A percentile compares a stretch with the other conserved stretches of the same genome.
Evolutionary conservation across 2,888 invertebrate species (phyloP).

Genomic region (Ophion slaviceki): DNA sequence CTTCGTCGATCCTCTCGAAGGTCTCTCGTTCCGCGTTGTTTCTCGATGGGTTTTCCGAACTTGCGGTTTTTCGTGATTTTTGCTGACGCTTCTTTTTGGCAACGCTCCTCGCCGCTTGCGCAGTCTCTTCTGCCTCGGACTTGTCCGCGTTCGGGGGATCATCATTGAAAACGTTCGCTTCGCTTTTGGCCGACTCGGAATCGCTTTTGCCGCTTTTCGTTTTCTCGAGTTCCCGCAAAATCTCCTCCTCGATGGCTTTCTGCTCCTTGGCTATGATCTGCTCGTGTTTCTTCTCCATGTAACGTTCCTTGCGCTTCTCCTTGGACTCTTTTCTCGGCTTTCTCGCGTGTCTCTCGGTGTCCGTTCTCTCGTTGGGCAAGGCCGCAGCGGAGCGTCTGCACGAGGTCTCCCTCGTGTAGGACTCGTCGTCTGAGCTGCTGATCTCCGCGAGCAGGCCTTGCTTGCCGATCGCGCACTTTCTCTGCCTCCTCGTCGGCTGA

Average conservation of each 20-base stretch:
- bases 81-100: slow-evolving; percentile 65
- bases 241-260: slow-evolving; percentile 82
- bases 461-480: slow-evolving; percentile 92
- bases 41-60: slow-evolving; percentile 11
- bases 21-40: slow-evolving; percentile 44
- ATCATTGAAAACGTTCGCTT: slow-evolving; percentile 57
- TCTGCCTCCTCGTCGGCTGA: slow-evolving; percentile 84
- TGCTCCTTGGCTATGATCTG: slow-evolving; percentile 82
- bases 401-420: slow-evolving; percentile 67
- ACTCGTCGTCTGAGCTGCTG: slow-evolving; percentile 81
- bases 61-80: slow-evolving; percentile 43
- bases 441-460: slow-evolving; percentile 91
- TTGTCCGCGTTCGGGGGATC: slow-evolving; percentile 36
- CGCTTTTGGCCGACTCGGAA: slow-evolving; percentile 53
- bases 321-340: slow-evolving; percentile 80
- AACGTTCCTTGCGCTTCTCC: slow-evolving; percentile 80
- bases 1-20: slow-evolving; percentile 30
- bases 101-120: slow-evolving; percentile 5
- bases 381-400: slow-evolving; percentile 44
- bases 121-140: slow-evolving; percentile 47
- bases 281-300: slow-evolving; percentile 81
- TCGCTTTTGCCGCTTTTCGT: slow-evolving; percentile 71
- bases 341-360: slow-evolving; percentile 73
- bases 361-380: slow-evolving; percentile 66
- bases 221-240: slow-evolving; percentile 79